Conservation (phyloP, 2,888 invertebrate genomes). For the Athalia rosae region DNA sequence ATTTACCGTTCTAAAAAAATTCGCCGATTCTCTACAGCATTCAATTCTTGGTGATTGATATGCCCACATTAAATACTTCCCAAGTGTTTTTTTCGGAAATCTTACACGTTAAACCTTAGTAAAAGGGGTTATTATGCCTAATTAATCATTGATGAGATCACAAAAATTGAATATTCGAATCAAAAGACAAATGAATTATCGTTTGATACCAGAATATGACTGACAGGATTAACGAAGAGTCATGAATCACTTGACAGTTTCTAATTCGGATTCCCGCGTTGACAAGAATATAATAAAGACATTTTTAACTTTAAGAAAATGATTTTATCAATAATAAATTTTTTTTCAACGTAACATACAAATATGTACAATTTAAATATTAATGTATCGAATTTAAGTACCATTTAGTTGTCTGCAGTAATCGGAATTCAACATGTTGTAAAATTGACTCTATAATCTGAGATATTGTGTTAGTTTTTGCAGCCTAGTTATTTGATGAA, state of each 20-base stretch:
- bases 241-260: background rate
- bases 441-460: too few species aligned
- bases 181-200: background rate
- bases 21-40: constrained; percentile 4
- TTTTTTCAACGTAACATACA: constrained; percentile 9
- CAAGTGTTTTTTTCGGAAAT: constrained; percentile 9
- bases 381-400: background rate
- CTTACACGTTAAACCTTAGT: constrained; percentile 28
- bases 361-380: background rate
- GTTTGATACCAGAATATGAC: background rate
- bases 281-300: background rate
- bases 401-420: background rate
- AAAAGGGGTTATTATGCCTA: constrained; percentile 17
- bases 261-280: background rate
- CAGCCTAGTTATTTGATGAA: too few species aligned
- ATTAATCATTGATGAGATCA: constrained; percentile 38
- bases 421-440: background rate
- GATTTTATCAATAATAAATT: constrained; percentile 1
- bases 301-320: background rate
- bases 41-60: constrained; percentile 15
- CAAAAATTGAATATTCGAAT: constrained; percentile 32
- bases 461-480: too few species aligned
- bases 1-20: constrained; percentile 1
- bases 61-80: constrained; percentile 20
- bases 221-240: background rate